Evolutionary conservation across 2,797 vertebrate species (phyloP), one percentile per base, ranked within the genome.

Genomic region (Toxotes lorentzi): DNA sequence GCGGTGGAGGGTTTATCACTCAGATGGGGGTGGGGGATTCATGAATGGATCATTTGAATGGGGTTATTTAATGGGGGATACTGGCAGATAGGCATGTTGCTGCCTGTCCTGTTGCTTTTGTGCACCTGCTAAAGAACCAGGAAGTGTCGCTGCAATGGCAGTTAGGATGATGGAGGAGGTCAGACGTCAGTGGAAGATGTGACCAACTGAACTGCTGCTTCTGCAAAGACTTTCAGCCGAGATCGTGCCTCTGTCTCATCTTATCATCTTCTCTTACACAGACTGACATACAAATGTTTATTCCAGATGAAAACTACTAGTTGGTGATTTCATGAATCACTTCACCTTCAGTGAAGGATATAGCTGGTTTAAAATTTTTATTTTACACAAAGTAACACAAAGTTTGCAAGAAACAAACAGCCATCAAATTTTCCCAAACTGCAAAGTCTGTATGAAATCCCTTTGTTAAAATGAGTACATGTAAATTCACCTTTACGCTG

Each of bases 71-170:
- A 83, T 21, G 23, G 74, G 77, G 85, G 74, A 16, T 58, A 38
- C 54, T 73, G 71, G 77, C 59, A 70, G 81, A 69, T 41, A 51
- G 70, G 74, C 73, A 64, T 71, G 86, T 56, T 17, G 64, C 71
- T 45, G 53, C 83, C 70, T 53, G 80, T 70, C 76, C 41, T 13
- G 53, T 63, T 76, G 72, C 88, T 85, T 30, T 78, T 73, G 65
- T 89, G 89, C 91, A 92, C 90, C 91, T 94, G 91, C 84, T 70
- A 13, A 70, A 66, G 51, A 82, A 85, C 63, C 73, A 73, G 85
- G 69, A 90, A 80, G 60, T 72, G 64, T 60, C 48, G 4, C 59
- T 45, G 41, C 63, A 24, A 24, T 2, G 17, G 70, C 17, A 23
- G 86, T 81, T 61, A 35, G 73, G 61, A 66, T 78, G 84, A 89